phyloP scores from a whole-genome alignment of 2,888 invertebrate genomes.

The Limnephilus marmoratus region DNA sequence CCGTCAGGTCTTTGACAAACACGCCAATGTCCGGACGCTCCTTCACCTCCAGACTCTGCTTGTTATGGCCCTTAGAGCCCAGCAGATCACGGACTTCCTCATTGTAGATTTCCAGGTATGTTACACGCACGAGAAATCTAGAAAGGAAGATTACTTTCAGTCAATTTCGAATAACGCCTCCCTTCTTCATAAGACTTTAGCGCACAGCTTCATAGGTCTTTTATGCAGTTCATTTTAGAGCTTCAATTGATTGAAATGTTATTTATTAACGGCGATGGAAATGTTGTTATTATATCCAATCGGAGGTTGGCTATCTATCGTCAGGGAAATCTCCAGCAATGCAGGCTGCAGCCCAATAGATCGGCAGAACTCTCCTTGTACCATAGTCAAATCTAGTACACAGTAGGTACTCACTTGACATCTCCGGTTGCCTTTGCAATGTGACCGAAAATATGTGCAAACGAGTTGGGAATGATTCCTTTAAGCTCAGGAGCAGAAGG shows the following conservation, averaged over 20 bases:
- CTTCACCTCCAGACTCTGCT: slow-evolving; percentile 90
- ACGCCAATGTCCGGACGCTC: slow-evolving; percentile 98
- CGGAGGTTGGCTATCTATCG: no score
- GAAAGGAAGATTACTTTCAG: slow-evolving; percentile 47
- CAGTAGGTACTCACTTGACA: slow-evolving; percentile 83
- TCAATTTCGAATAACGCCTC: neutral
- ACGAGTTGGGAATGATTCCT: slow-evolving; percentile 99
- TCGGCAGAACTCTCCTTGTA: neutral
- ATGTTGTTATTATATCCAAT: neutral
- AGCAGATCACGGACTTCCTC: slow-evolving; percentile 98
- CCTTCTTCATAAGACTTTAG: neutral
- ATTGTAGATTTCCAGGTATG: slow-evolving; percentile 99
- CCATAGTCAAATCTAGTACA: no score
- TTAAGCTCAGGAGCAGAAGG: slow-evolving; percentile 91
- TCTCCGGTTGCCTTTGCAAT: slow-evolving; percentile 96
- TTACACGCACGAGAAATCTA: slow-evolving; percentile 96
- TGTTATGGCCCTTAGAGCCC: slow-evolving; percentile 88
- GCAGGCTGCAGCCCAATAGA: neutral
- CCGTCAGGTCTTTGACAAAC: slow-evolving; percentile 97
- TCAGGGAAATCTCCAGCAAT: neutral
- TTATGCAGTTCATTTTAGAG: neutral
- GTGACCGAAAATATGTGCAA: slow-evolving; percentile 98
- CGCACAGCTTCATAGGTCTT: neutral
- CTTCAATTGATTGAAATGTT: neutral
- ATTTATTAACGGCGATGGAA: neutral